Conservation (phyloP, 2,888 invertebrate species). For the Xylophagus ater region DNA sequence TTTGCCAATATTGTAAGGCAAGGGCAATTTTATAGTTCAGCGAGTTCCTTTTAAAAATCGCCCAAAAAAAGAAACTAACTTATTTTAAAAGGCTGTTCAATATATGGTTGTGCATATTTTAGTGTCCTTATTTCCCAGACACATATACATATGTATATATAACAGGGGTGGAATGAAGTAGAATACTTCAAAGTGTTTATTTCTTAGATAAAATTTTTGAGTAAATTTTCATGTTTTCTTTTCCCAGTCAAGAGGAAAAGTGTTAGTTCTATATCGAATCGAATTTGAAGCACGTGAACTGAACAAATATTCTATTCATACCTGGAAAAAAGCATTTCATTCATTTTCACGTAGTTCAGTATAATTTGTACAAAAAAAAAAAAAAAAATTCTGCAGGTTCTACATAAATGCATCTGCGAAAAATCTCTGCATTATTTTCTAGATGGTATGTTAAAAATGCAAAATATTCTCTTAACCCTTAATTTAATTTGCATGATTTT, state of each 20-base stretch:
- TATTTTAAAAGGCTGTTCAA: conserved; percentile 9
- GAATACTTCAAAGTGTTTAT: no score
- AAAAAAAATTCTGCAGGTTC: no score
- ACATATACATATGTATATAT: neutral
- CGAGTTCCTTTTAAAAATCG: conserved; percentile 1
- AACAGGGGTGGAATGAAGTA: no score
- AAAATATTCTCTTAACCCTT: conserved; percentile 2
- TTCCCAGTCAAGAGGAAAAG: conserved; percentile 2
- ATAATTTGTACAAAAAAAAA: neutral
- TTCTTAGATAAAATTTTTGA: conserved; percentile 8
- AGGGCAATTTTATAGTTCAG: conserved; percentile 13
- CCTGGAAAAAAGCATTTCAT: neutral
- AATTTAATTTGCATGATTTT: conserved; percentile 16
- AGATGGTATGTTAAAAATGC: neutral
- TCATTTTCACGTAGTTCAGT: neutral
- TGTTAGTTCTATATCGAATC: neutral
- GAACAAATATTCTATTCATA: no score
- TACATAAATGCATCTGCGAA: neutral
- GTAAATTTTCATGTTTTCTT: conserved; percentile 11
- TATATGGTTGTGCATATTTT: neutral
- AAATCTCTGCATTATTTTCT: neutral
- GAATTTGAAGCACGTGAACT: no score
- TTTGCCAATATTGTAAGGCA: no score
- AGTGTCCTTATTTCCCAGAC: conserved; percentile 1
- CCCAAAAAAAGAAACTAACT: no score